Evolutionary conservation across 2,113 vertebrate genomes (phyloP), one percentile per base, ranked within the genome.

Genomic region (Ptychochromis oligacanthus): DNA sequence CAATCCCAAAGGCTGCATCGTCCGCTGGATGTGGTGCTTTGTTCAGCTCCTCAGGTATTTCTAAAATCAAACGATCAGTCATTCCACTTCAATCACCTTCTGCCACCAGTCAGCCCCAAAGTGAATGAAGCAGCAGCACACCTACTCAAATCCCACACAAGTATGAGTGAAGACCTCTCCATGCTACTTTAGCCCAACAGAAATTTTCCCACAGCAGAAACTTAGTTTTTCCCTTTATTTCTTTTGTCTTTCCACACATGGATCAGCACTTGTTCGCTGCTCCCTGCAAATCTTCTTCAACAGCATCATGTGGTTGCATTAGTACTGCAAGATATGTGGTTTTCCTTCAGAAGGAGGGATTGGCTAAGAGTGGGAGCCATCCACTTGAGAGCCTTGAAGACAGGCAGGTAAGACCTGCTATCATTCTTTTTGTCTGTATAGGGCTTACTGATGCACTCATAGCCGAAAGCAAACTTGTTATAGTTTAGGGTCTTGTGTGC

Each of bases 1-100:
- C 82, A 82, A 82, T 89, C 90, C 85, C 75, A 26, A n/a, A 75
- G 82, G 77, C 31, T 75, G 72, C 22, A n/a, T 59, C 52, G 34
- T 83, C 77, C 26, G 24, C 80, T 75, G 80, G 77, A 88, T 86
- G 43, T 10, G 22, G 34, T 36, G 85, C 83, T 75, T 89, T 89
- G 77, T 87, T 90, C 80, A 55, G 60, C 85, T 89, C 82, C 86
- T 82, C 76, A 38, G 84, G 87, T 88, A 86, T 91, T 92, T 88
- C 87, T 91, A 80, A 91, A 93, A 92, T 91, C 90, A 85, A 88
- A 86, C 90, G 62, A 92, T 94, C 88, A 90, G 87, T 93, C 92
- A 92, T 87, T 86, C 76, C 56, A 85, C 89, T 93, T 92, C 87
- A 91, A 88, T 92, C 89, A 84, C 79, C 80, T 67, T 59, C 79